A percentile compares a stretch with the other conserved stretches of the same genome.
Evolutionary conservation across 1,140 invertebrate species (phyloP).

Genomic region (Solen grandis): DNA sequence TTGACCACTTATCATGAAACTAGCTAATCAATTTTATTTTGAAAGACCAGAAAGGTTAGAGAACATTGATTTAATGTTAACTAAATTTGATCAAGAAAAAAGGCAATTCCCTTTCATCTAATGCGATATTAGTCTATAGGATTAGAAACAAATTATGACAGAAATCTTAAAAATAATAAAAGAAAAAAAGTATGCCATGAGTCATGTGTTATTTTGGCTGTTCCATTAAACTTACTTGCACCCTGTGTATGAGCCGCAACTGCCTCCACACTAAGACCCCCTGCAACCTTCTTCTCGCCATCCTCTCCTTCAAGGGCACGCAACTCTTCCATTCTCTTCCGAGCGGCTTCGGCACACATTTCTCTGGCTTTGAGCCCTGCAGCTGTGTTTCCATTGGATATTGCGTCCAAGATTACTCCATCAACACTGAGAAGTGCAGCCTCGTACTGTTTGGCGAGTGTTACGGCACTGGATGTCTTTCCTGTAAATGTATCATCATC

Average conservation of each 20-base stretch:
- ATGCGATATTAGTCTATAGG: no score
- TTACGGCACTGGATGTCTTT: conserved; percentile 75
- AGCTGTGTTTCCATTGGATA: conserved; percentile 77
- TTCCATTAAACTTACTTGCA: conserved; percentile 61
- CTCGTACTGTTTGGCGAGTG: conserved; percentile 79
- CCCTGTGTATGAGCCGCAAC: conserved; percentile 79
- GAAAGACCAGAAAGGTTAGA: no score
- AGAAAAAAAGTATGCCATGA: no score
- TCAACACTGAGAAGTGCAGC: conserved; percentile 79
- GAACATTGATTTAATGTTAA: no score
- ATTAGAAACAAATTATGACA: no score
- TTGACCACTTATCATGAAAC: no score
- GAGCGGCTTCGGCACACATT: conserved; percentile 78
- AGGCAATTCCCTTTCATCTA: no score
- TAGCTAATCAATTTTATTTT: no score
- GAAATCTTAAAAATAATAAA: no score
- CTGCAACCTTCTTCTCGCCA: conserved; percentile 70
- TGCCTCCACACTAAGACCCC: conserved; percentile 79
- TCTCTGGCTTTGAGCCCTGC: conserved; percentile 76
- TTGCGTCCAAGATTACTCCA: conserved; percentile 78
- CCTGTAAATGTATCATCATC: conserved; percentile 64
- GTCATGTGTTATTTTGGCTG: no score
- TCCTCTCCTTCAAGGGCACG: conserved; percentile 72
- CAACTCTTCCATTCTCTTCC: conserved; percentile 75
- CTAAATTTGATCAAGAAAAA: no score